A percentile compares a stretch with the other conserved stretches of the same genome.
Evolutionary conservation across 2,888 invertebrate genomes (phyloP).

Genomic region (Polia nebulosa): DNA sequence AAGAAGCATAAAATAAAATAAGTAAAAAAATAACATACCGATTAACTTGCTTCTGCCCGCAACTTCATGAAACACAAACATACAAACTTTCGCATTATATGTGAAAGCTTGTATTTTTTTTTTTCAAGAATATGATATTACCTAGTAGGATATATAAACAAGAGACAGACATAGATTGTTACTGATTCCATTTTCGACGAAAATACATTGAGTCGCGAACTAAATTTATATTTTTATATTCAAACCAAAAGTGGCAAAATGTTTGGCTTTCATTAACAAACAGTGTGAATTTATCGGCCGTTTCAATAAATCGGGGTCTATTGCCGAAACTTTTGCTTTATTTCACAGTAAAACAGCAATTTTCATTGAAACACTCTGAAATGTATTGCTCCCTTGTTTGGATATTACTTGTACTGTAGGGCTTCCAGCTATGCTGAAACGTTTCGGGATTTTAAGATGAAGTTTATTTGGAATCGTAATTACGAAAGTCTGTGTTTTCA

Average conservation of each 20-base stretch:
- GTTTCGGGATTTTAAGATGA: not conserved
- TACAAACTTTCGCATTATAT: too few species aligned
- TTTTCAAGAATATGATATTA: too few species aligned
- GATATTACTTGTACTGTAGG: conserved; percentile 18
- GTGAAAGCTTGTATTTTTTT: too few species aligned
- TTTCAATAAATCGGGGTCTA: conserved; percentile 33
- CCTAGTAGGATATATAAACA: too few species aligned
- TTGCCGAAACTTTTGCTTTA: conserved; percentile 34
- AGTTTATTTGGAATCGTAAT: not conserved
- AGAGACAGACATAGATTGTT: not conserved
- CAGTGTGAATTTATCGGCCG: conserved; percentile 33
- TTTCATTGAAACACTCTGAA: conserved; percentile 30
- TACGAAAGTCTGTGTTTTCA: not conserved
- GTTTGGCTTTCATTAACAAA: conserved; percentile 34
- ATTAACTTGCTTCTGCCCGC: too few species aligned
- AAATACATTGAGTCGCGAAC: not conserved
- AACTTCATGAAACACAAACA: too few species aligned
- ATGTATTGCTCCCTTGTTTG: conserved; percentile 35
- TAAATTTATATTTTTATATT: not conserved
- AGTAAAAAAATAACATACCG: too few species aligned
- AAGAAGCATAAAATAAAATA: too few species aligned
- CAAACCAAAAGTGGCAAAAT: conserved; percentile 9
- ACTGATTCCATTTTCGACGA: not conserved
- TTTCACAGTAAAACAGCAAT: conserved; percentile 27
- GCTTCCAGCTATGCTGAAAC: not conserved